Evolutionary conservation across 1,140 invertebrate genomes (phyloP).

Genomic region (Orchestia grillus): DNA sequence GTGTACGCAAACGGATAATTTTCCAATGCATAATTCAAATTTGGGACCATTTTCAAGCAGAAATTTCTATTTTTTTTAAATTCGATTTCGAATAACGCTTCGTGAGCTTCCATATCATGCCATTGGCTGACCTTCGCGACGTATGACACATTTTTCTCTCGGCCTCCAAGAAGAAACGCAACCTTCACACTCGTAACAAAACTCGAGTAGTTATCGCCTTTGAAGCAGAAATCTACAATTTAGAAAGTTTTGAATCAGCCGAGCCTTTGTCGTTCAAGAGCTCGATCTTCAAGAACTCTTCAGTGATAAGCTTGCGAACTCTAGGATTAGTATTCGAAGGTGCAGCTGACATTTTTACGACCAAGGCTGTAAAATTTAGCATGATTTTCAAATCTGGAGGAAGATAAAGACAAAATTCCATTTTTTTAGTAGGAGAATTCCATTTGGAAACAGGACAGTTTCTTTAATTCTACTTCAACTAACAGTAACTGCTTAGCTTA

Average conservation of each 20-base stretch:
- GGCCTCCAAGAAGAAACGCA: background rate
- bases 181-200: too few species aligned
- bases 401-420: too few species aligned
- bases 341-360: background rate
- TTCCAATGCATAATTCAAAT: background rate
- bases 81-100: background rate
- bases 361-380: too few species aligned
- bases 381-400: too few species aligned
- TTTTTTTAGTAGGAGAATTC: too few species aligned
- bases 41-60: background rate
- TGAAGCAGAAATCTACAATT: background rate
- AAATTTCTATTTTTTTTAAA: conserved; percentile 40
- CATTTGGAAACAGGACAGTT: too few species aligned
- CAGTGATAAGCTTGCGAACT: conserved; percentile 8
- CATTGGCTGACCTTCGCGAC: background rate
- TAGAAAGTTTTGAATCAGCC: background rate
- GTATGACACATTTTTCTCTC: background rate
- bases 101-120: background rate
- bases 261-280: conserved; percentile 12
- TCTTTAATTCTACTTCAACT: too few species aligned
- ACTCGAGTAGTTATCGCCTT: conserved; percentile 18
- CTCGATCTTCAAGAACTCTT: background rate
- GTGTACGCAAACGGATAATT: background rate
- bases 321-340: background rate
- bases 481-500: too few species aligned